Conservation (phyloP, 2,888 invertebrate species). For the Stenolophus ochropezus region DNA sequence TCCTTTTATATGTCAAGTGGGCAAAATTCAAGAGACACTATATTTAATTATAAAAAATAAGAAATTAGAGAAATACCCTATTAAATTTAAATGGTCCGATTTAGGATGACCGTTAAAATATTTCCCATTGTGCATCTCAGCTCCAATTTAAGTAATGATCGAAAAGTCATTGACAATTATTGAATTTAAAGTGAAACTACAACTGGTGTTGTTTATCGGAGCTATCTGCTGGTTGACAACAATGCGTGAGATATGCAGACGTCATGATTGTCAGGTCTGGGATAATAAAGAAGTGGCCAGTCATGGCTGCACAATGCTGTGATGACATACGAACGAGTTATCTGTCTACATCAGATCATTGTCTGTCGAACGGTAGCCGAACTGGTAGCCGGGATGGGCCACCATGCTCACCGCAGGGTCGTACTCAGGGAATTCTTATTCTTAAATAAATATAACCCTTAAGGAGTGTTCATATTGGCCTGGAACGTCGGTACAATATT, state of each 20-base stretch:
- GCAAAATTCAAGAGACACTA: no score
- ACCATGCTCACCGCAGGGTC: conserved; percentile 29
- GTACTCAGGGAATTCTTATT: background rate
- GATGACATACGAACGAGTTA: conserved; percentile 52
- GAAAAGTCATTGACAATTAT: conserved; percentile 23
- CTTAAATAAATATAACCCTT: background rate
- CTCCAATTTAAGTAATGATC: conserved; percentile 17
- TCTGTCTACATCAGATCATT: conserved; percentile 60
- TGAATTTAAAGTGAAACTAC: conserved; percentile 36
- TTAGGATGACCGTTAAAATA: no score
- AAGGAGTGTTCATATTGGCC: no score
- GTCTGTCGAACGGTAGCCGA: conserved; percentile 57
- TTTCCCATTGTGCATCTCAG: background rate
- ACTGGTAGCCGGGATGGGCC: conserved; percentile 6
- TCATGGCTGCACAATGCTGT: conserved; percentile 51
- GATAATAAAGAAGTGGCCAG: conserved; percentile 45
- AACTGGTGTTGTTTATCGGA: conserved; percentile 32
- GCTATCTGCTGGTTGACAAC: conserved; percentile 44
- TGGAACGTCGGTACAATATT: no score
- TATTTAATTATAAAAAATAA: no score
- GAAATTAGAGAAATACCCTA: no score
- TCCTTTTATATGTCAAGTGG: no score
- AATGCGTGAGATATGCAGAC: conserved; percentile 55
- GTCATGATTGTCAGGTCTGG: conserved; percentile 52
- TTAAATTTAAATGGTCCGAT: no score